Base-by-base conservation (phyloP, 2,797 vertebrate species). In the Scolopax bukidnonensis region DNA sequence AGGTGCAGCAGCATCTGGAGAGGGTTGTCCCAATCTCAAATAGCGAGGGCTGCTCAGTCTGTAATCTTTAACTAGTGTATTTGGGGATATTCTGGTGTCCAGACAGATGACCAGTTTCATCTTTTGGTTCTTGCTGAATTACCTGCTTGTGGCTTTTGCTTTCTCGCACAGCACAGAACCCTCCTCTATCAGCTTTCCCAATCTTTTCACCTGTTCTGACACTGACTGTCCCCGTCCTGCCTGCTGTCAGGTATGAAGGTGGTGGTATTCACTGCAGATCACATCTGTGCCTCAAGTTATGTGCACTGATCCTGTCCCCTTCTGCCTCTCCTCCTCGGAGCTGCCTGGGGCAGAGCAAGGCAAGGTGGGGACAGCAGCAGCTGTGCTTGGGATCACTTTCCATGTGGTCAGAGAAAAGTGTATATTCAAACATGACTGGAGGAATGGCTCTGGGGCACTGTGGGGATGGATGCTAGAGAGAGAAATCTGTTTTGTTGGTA, bases 401-500 rank as follows among this genome's bases (percentile, higher is more conserved):
- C 28, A 32, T 0, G 2, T 0, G 5, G 32, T 32, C 1, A 0
- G 81, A 59, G 56, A n/a, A 87, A 51, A 59, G 18, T 10, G 48
- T 16, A 30, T 12, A 38, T 80, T 76, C 45, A n/a, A 53, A n/a
- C 13, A 10, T 0, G 3, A 9, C 10, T 8, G 7, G 27, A 73
- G 56, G 45, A 63, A 80, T 2, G 6, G 54, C 38, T 74, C 69
- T 41, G 67, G 59, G 75, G 68, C 1, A 0, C 30, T 1, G 3
- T 1, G 1, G 50, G 41, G 65, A 20, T 9, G 47, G 47, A 32
- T 14, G 54, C 41, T 40, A 41, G 50, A 57, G 38, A 36, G 41
- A 65, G 38, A 73, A 60, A 64, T 40, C 32, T 33, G 36, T 28
- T 90, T 43, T 63, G 27, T 12, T 9, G n/a, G 47, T 87, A 82